Evolutionary conservation across 2,113 vertebrate species (phyloP).

Genomic region (Microtus montanus): DNA sequence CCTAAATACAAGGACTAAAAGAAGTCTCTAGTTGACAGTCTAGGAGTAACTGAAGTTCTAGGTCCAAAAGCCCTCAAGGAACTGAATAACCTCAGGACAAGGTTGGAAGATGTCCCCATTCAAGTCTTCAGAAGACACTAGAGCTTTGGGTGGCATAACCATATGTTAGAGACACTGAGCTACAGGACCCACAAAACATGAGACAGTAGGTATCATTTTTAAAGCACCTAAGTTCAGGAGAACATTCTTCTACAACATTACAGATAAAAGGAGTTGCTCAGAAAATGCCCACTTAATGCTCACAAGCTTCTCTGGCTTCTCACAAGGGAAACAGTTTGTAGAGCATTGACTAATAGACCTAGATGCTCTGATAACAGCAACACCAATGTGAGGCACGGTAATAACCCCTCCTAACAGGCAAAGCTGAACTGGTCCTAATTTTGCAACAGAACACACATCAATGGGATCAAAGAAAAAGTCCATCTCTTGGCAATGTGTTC

Average conservation of each 20-base stretch:
- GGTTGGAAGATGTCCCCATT: neutral
- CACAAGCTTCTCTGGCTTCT: neutral
- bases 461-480: neutral
- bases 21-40: neutral
- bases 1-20: neutral
- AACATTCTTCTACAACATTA: constrained; percentile 22
- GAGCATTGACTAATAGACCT: neutral
- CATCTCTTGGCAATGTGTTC: neutral
- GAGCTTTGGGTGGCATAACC: neutral
- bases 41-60: neutral
- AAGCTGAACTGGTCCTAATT: neutral
- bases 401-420: neutral
- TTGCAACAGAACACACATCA: neutral
- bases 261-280: constrained; percentile 11
- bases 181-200: neutral
- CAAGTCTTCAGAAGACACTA: neutral
- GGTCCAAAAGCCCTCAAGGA: neutral
- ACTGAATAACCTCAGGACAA: neutral
- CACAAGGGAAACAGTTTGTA: neutral
- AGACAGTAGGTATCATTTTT: neutral
- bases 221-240: neutral
- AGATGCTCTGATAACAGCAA: neutral
- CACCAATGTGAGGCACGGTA: neutral
- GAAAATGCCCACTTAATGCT: neutral
- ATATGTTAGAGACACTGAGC: neutral